These are phyloP conservation scores for Apis laboriosa DNA, from an alignment of 1,140 invertebrate species.

Conservation along the genomic window DNA sequence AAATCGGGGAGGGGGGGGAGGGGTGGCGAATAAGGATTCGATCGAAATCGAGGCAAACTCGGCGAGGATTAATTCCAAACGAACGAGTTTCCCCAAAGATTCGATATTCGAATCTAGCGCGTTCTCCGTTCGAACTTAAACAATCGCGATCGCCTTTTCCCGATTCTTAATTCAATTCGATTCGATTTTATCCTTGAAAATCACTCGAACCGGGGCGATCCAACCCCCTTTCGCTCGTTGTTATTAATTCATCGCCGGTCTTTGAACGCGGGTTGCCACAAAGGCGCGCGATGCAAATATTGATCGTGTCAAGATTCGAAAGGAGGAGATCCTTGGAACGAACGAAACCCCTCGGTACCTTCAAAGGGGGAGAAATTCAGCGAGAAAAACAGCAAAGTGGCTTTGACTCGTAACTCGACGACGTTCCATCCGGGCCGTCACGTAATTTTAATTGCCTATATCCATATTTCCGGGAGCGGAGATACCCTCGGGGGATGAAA, in stretches of 20 bases:
- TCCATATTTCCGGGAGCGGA: slow-evolving; percentile 68
- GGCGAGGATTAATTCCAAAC: neutral
- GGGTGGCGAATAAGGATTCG: neutral
- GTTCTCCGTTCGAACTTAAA: neutral
- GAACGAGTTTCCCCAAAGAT: neutral
- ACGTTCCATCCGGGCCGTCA: slow-evolving; percentile 43
- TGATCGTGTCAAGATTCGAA: too few species aligned
- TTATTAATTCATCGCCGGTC: too few species aligned
- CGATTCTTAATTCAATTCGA: neutral
- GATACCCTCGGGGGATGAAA: slow-evolving; percentile 66
- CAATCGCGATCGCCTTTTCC: neutral
- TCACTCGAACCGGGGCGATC: neutral
- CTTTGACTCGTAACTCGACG: slow-evolving; percentile 44
- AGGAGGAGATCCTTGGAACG: neutral
- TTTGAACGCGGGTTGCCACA: too few species aligned
- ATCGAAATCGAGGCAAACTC: slow-evolving; percentile 10
- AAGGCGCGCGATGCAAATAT: too few species aligned
- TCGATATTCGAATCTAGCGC: neutral
- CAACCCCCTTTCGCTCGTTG: neutral
- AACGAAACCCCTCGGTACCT: slow-evolving; percentile 13
- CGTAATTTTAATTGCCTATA: slow-evolving; percentile 73
- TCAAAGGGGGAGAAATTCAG: slow-evolving; percentile 1
- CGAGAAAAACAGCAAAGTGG: slow-evolving; percentile 51
- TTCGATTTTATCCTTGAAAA: neutral
- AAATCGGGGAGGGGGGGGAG: too few species aligned